These are phyloP conservation scores for Drosophila antonietae DNA, from an alignment of 2,888 invertebrate genomes.

Conservation along the genomic window DNA sequence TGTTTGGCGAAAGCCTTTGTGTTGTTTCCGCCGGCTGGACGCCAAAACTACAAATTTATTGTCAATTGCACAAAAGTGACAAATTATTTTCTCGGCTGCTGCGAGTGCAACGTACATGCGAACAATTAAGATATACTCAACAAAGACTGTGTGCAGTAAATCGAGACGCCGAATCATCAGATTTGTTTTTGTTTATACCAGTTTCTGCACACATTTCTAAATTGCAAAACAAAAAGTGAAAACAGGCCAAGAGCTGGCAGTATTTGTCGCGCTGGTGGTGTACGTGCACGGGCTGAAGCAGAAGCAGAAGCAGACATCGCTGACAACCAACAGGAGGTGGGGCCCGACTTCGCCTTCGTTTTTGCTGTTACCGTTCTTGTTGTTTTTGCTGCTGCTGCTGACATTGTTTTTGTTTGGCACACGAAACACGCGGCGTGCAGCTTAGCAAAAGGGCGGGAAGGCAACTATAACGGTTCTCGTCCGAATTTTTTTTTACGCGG, in stretches of 20 bases:
- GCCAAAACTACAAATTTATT: constrained; percentile 54
- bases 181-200: constrained; percentile 62
- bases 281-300: constrained; percentile 65
- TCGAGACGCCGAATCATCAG: constrained; percentile 18
- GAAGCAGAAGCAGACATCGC: constrained; percentile 61
- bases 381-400: constrained; percentile 14
- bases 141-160: constrained; percentile 30
- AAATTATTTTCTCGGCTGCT: constrained; percentile 28
- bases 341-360: constrained; percentile 39
- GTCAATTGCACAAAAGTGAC: constrained; percentile 51
- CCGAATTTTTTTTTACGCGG: constrained; percentile 7
- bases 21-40: constrained; percentile 61
- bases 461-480: constrained; percentile 30
- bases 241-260: constrained; percentile 56
- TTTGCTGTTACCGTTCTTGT: constrained; percentile 13
- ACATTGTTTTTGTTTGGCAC: constrained; percentile 68
- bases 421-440: constrained; percentile 63
- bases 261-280: constrained; percentile 59
- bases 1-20: constrained; percentile 28
- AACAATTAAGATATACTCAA: not conserved
- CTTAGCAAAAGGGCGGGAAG: constrained; percentile 72
- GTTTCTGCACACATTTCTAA: constrained; percentile 32
- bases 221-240: constrained; percentile 53
- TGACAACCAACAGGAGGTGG: constrained; percentile 54
- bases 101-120: constrained; percentile 17